phyloP scores from a whole-genome alignment of 2,888 invertebrate species.

The Lottia gigantea region DNA sequence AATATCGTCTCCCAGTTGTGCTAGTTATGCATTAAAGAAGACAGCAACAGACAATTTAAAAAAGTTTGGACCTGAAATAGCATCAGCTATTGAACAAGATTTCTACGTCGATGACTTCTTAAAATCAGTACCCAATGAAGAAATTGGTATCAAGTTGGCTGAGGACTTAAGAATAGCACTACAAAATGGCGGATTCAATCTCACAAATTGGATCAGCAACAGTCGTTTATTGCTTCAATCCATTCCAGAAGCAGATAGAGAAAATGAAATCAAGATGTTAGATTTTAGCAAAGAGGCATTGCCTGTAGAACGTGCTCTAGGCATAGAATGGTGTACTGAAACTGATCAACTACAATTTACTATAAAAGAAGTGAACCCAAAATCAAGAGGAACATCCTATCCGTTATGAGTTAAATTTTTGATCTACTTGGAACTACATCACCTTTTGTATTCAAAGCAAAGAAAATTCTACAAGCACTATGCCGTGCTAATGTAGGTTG shows the following conservation, averaged over 20 bases:
- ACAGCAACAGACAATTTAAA: neutral
- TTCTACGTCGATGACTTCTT: slow-evolving; percentile 31
- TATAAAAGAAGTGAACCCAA: neutral
- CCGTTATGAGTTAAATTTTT: slow-evolving; percentile 5
- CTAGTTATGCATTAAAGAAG: neutral
- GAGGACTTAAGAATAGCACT: slow-evolving; percentile 12
- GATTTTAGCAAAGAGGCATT: slow-evolving; percentile 14
- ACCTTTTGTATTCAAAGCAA: slow-evolving; percentile 14
- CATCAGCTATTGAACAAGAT: slow-evolving; percentile 10
- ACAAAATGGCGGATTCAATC: slow-evolving; percentile 17
- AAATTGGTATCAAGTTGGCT: slow-evolving; percentile 12
- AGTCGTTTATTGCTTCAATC: slow-evolving; percentile 10
- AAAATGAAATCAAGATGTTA: slow-evolving; percentile 1
- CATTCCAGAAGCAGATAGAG: slow-evolving; percentile 19
- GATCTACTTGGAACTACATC: slow-evolving; percentile 15
- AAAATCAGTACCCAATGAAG: slow-evolving; percentile 22
- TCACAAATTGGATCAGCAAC: slow-evolving; percentile 26
- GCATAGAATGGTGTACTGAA: slow-evolving; percentile 18
- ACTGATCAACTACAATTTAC: slow-evolving; percentile 12
- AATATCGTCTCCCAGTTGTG: neutral
- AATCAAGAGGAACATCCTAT: slow-evolving; percentile 10
- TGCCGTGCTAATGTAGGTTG: neutral
- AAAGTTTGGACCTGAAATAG: slow-evolving; percentile 12
- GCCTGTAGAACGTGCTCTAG: slow-evolving; percentile 23
- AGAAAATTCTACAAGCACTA: slow-evolving; percentile 13